Evolutionary conservation across 2,888 invertebrate genomes (phyloP).

Genomic region (Drosophila acutilabella): DNA sequence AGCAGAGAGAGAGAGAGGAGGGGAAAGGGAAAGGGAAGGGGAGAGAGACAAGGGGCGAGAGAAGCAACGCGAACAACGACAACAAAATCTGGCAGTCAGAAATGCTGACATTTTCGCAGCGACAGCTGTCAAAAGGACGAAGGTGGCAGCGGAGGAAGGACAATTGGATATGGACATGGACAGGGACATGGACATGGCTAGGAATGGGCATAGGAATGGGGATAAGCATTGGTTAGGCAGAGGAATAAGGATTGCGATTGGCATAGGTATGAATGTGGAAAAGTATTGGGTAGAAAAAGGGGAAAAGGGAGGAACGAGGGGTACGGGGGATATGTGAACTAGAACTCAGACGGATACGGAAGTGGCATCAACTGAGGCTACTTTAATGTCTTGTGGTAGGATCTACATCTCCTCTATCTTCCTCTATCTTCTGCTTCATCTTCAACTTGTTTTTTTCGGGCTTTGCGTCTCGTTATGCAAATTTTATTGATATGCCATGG

Average conservation of each 20-base stretch:
- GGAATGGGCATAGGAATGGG: conserved; percentile 1
- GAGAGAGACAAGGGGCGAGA: conserved; percentile 2
- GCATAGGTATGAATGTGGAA: conserved; percentile 6
- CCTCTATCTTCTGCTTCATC: background rate
- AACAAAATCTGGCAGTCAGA: conserved; percentile 62
- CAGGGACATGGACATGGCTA: conserved; percentile 23
- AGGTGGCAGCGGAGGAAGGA: conserved; percentile 16
- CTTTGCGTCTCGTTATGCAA: conserved; percentile 64
- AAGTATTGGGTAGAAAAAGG: background rate
- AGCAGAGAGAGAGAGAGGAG: background rate
- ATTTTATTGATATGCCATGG: conserved; percentile 74
- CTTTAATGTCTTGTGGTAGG: conserved; percentile 45
- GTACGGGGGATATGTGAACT: background rate
- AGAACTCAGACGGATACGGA: background rate
- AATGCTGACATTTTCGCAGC: conserved; percentile 61
- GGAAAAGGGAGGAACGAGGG: background rate
- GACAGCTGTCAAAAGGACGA: conserved; percentile 61
- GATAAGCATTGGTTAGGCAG: background rate
- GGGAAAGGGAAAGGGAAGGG: conserved; percentile 5
- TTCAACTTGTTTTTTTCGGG: background rate
- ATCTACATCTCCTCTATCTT: background rate
- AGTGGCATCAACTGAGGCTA: conserved; percentile 16
- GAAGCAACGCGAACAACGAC: conserved; percentile 19
- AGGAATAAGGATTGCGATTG: too few species aligned
- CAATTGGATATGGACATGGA: conserved; percentile 52